Conservation (phyloP, 2,797 vertebrate species). For the Galagoides demidoff region DNA sequence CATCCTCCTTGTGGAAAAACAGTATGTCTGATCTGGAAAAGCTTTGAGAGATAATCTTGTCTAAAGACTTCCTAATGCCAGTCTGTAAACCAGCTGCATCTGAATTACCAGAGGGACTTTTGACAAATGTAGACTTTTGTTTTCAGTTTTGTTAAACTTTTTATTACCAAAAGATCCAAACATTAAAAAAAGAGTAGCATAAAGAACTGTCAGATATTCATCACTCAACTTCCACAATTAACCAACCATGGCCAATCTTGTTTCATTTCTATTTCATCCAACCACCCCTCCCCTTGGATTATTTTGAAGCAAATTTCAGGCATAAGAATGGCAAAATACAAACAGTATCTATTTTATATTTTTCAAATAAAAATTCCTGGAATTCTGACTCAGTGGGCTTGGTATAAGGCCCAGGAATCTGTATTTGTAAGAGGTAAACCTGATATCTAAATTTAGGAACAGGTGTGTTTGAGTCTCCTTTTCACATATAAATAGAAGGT, state of each 20-base stretch:
- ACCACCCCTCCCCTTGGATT: not conserved
- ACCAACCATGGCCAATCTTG: not conserved
- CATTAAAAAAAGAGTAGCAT: not conserved
- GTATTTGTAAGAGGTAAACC: constrained; percentile 13
- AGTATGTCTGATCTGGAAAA: constrained; percentile 23
- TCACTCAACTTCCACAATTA: not conserved
- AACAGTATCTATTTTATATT: not conserved
- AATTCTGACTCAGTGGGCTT: constrained; percentile 30
- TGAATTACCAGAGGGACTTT: constrained; percentile 23
- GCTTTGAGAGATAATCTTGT: constrained; percentile 55
- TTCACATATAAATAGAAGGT: not conserved
- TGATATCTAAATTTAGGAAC: constrained; percentile 28
- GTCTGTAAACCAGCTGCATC: constrained; percentile 27
- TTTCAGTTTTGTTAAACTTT: constrained; percentile 54
- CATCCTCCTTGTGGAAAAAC: constrained; percentile 30
- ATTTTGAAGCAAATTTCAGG: constrained; percentile 51
- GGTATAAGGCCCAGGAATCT: not conserved
- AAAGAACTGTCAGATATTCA: not conserved
- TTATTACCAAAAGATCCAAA: constrained; percentile 49
- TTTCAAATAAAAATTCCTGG: not conserved
- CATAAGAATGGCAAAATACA: constrained; percentile 54
- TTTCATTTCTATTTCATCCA: constrained; percentile 47
- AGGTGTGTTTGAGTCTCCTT: constrained; percentile 13
- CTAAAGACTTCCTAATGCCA: constrained; percentile 46
- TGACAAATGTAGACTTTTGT: constrained; percentile 16